phyloP scores from a whole-genome alignment of 2,797 vertebrate genomes.

The Schizopygopsis malacanthus region DNA sequence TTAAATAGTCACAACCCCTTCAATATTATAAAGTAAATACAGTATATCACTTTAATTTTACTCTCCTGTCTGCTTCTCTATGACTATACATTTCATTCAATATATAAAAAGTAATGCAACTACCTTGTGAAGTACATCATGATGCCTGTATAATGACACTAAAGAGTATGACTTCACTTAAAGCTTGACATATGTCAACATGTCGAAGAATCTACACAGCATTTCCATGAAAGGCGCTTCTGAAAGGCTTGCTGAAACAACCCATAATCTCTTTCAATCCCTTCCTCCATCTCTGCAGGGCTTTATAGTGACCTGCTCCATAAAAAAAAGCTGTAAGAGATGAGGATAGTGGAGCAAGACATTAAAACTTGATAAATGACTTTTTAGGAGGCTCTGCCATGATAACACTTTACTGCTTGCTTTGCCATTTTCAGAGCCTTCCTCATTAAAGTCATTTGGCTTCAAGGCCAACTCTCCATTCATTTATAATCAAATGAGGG shows the following conservation, averaged over 20 bases:
- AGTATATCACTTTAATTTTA: neutral
- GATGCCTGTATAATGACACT: neutral
- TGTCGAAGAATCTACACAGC: neutral
- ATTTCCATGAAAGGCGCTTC: neutral
- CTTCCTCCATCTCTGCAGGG: neutral
- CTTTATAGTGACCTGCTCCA: neutral
- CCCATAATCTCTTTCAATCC: constrained; percentile 6
- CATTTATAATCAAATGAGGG: constrained; percentile 53
- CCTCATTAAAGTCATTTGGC: constrained; percentile 49
- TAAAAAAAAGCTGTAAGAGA: constrained; percentile 26
- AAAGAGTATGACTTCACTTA: neutral
- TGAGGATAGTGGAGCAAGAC: constrained; percentile 19
- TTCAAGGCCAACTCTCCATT: constrained; percentile 52
- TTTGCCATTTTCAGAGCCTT: constrained; percentile 49
- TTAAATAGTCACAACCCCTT: neutral
- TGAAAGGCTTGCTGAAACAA: constrained; percentile 11
- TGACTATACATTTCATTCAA: neutral
- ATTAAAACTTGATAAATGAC: constrained; percentile 49
- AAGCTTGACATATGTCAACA: constrained; percentile 12
- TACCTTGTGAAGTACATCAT: neutral
- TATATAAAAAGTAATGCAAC: neutral
- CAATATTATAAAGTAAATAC: neutral
- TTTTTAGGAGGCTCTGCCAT: constrained; percentile 49
- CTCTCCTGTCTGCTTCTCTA: neutral
- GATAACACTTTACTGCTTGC: constrained; percentile 51